These are phyloP conservation scores for Meiosimyza decipiens DNA, from an alignment of 2,888 invertebrate genomes.

Conservation along the genomic window DNA sequence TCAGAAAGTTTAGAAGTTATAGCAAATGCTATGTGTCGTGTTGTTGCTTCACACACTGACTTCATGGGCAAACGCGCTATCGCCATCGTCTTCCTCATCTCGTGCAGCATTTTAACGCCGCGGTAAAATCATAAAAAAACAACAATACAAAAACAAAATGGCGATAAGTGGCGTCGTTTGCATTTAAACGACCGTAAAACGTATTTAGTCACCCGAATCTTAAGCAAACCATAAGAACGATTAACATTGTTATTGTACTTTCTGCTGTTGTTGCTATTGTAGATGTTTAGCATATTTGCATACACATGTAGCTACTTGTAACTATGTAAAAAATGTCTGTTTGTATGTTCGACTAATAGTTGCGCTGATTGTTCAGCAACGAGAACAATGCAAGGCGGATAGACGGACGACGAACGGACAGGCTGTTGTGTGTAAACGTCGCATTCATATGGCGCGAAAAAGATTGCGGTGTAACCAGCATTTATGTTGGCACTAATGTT, in stretches of 20 bases:
- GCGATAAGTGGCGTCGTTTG: slow-evolving; percentile 44
- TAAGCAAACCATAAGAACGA: slow-evolving; percentile 45
- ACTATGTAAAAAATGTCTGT: neutral
- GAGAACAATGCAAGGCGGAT: slow-evolving; percentile 13
- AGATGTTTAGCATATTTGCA: neutral
- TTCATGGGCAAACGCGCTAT: slow-evolving; percentile 25
- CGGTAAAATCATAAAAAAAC: slow-evolving; percentile 18
- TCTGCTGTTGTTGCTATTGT: slow-evolving; percentile 17
- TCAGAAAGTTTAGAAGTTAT: slow-evolving; percentile 31
- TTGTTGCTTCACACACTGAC: slow-evolving; percentile 34
- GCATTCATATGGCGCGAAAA: neutral
- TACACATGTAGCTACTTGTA: neutral
- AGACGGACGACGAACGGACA: neutral
- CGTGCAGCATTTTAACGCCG: slow-evolving; percentile 29
- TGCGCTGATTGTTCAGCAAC: slow-evolving; percentile 9
- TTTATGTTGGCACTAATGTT: slow-evolving; percentile 21
- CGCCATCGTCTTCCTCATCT: slow-evolving; percentile 23
- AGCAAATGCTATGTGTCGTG: slow-evolving; percentile 20
- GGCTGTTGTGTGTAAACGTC: neutral
- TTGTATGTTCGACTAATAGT: neutral
- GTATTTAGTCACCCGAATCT: slow-evolving; percentile 51
- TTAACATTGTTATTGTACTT: slow-evolving; percentile 36
- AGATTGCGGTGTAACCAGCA: slow-evolving; percentile 4
- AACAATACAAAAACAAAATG: slow-evolving; percentile 39
- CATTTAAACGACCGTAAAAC: slow-evolving; percentile 46